Percentiles rank a stretch among this genome's conserved stretches.
These are phyloP conservation scores for Opisthograptis luteolata DNA, from an alignment of 2,888 invertebrate species.

Conservation along the genomic window DNA sequence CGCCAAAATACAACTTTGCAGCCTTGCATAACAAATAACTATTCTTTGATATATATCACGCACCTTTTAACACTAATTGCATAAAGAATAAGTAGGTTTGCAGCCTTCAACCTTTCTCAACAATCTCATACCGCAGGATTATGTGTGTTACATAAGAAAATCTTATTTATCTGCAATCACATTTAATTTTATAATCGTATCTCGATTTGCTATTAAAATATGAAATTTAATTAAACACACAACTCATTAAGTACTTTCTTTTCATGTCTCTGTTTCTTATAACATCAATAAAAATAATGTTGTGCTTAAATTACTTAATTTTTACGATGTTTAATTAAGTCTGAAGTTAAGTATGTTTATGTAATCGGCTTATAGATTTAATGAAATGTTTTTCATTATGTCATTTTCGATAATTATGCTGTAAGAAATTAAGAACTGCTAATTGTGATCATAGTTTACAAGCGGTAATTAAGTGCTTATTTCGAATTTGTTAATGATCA, in stretches of 20 bases:
- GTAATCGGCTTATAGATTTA: slow-evolving; percentile 17
- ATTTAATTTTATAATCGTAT: background rate
- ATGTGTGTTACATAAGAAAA: too few relatives aligned
- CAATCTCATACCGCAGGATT: too few relatives aligned
- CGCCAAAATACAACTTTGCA: too few relatives aligned
- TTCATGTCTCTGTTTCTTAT: slow-evolving; percentile 15
- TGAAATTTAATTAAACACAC: slow-evolving; percentile 1
- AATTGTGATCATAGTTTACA: background rate
- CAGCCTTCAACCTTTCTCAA: too few relatives aligned
- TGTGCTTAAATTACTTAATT: slow-evolving; percentile 19
- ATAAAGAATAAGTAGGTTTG: too few relatives aligned
- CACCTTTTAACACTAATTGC: too few relatives aligned
- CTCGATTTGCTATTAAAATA: background rate
- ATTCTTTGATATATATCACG: too few relatives aligned
- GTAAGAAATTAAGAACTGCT: slow-evolving; percentile 11
- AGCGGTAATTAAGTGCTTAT: background rate
- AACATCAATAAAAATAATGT: slow-evolving; percentile 24
- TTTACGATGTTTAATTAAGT: slow-evolving; percentile 20
- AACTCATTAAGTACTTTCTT: slow-evolving; percentile 12
- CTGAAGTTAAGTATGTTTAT: slow-evolving; percentile 16
- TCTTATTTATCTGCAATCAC: background rate
- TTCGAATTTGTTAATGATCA: too few relatives aligned
- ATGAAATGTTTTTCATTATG: slow-evolving; percentile 15
- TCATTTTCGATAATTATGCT: slow-evolving; percentile 20
- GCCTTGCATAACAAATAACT: too few relatives aligned